Conservation (phyloP, 2,888 invertebrate genomes). For the Tinea pellionella region DNA sequence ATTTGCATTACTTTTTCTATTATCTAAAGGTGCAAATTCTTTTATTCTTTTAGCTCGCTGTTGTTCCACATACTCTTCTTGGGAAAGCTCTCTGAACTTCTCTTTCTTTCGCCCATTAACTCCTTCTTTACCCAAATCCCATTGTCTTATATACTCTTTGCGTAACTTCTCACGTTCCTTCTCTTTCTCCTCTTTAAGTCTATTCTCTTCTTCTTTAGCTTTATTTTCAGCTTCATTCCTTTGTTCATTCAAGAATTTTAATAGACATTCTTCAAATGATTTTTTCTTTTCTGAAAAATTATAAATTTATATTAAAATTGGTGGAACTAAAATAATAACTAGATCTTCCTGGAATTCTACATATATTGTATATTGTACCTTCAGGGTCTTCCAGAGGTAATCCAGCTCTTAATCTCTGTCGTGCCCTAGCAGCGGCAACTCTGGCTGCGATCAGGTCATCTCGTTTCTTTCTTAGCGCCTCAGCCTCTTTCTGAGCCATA, state of each 20-base stretch:
- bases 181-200: conserved; percentile 51
- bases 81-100: conserved; percentile 71
- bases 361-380: conserved; percentile 29
- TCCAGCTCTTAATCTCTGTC: conserved; percentile 79
- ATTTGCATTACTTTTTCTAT: conserved; percentile 24
- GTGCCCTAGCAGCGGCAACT: conserved; percentile 77
- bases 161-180: conserved; percentile 59
- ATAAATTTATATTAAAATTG: background rate
- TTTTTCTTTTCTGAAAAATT: conserved; percentile 40
- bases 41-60: conserved; percentile 76
- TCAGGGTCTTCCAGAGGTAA: conserved; percentile 74
- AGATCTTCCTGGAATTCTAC: too few species aligned
- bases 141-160: conserved; percentile 72
- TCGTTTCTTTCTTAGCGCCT: conserved; percentile 65
- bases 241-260: conserved; percentile 57
- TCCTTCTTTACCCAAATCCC: conserved; percentile 79
- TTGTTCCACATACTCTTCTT: conserved; percentile 82
- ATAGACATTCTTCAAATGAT: conserved; percentile 46
- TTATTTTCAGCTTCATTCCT: conserved; percentile 57
- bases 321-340: too few species aligned
- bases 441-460: conserved; percentile 77
- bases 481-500: conserved; percentile 73
- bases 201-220: conserved; percentile 49
- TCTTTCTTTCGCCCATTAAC: conserved; percentile 50
- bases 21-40: conserved; percentile 82